Base-by-base conservation (phyloP, 2,797 vertebrate genomes). In the Schizothorax lantsangensis region DNA sequence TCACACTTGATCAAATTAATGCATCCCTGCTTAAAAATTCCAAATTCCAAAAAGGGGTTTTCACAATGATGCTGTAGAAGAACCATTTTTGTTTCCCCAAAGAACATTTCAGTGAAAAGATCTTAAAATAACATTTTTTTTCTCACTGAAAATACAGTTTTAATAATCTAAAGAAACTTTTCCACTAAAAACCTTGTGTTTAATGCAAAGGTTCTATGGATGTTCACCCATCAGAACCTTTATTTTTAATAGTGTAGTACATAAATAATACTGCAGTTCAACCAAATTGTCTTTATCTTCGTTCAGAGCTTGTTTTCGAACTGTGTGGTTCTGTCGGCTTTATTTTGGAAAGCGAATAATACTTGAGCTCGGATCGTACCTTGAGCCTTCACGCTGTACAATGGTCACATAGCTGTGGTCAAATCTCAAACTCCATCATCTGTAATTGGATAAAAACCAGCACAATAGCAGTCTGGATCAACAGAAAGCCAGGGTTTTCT, bases 321-420 rank as follows among this genome's bases (percentile, higher is more conserved):
- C 74, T 43, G 14, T 59, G 12, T 5, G 17, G 33, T 62, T 81
- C 47, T 11, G 74, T 54, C 49, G 12, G 49, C 74, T 81, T 72
- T 81, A 77, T 88, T 86, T 74, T 89, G 79, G 80, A 81, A 54
- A 49, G 77, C 59, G 74, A 84, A 87, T 85, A 85, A 87, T 59
- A 79, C 82, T 84, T 77, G 49, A 17, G 36, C 74, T 43, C 57
- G 78, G 69, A 52, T 38, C 62, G 73, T 78, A 86, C 85, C 52
- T 26, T 15, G 21, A 79, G 77, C 77, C 33, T 59, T 79, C 75
- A 2, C 23, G 33, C 52, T 59, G 14, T 57, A 88, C 89, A 78
- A 90, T 87, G 88, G 89, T 90, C 80, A 85, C 92, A 93, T 94
- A 93, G 92, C 93, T 94, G 94, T 92, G 94, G 94, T 94, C 90